phyloP scores from a whole-genome alignment of 2,888 invertebrate species.

The Torymus texanus region DNA sequence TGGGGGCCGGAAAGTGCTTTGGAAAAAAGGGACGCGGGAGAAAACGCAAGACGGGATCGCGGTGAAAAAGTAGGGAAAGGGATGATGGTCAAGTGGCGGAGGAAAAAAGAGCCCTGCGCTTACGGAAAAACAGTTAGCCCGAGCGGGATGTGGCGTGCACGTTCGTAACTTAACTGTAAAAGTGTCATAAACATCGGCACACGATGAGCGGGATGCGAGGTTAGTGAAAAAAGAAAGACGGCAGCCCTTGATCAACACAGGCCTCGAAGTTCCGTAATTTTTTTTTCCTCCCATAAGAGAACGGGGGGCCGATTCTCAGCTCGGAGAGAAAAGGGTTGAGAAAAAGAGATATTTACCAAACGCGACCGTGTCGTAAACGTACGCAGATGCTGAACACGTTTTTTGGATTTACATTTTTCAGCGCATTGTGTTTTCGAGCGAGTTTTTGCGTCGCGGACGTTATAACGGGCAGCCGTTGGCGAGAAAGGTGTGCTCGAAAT shows the following conservation, averaged over 20 bases:
- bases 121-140: constrained; percentile 45
- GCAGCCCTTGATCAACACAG: no score
- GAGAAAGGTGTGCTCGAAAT: neutral
- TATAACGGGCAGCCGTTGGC: constrained; percentile 24
- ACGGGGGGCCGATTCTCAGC: no score
- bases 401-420: constrained; percentile 36
- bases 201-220: constrained; percentile 1
- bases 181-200: constrained; percentile 49
- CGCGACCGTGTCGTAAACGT: no score
- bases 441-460: constrained; percentile 31
- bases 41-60: constrained; percentile 2
- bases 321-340: constrained; percentile 32
- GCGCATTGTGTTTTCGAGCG: neutral
- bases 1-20: no score
- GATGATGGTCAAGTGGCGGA: constrained; percentile 35
- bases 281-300: no score
- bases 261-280: no score
- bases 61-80: constrained; percentile 37
- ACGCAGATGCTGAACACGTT: neutral
- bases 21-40: neutral
- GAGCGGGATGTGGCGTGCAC: neutral
- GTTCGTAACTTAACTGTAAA: constrained; percentile 47
- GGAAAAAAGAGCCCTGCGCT: constrained; percentile 17
- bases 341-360: neutral
- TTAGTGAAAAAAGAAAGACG: constrained; percentile 23